phyloP scores from a whole-genome alignment of 2,113 vertebrate species.

The Enhydra lutris region DNA sequence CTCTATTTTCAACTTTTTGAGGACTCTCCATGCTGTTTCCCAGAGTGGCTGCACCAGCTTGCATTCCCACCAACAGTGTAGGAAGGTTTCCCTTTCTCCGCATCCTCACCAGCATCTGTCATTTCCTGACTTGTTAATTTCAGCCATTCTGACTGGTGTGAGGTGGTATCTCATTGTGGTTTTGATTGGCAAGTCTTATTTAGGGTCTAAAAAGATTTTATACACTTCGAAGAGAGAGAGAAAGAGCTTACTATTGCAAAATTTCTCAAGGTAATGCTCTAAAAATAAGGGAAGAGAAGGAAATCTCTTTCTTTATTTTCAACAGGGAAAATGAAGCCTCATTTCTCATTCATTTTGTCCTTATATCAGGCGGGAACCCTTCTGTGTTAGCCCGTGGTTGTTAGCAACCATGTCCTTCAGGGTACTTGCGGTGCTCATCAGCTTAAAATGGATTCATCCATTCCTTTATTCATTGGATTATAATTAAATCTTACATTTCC shows the following conservation, averaged over 20 bases:
- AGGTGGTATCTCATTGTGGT: too few relatives aligned
- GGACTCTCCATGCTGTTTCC: too few relatives aligned
- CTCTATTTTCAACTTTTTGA: too few relatives aligned
- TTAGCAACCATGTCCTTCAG: neutral
- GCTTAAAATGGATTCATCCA: neutral
- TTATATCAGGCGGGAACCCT: neutral
- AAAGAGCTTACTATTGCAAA: neutral
- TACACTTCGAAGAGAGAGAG: neutral
- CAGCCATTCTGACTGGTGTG: too few relatives aligned
- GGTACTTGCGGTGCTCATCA: neutral
- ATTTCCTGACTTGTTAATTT: too few relatives aligned
- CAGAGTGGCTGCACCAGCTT: too few relatives aligned
- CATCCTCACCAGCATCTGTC: too few relatives aligned
- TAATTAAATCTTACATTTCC: constrained; percentile 47
- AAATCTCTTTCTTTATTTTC: neutral
- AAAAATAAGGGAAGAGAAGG: neutral
- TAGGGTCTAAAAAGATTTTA: neutral
- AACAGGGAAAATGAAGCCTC: neutral
- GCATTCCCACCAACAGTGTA: too few relatives aligned
- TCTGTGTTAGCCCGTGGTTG: neutral
- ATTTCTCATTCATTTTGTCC: neutral
- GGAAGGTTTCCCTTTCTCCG: too few relatives aligned
- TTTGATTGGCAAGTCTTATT: too few relatives aligned
- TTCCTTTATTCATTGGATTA: neutral
- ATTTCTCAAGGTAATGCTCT: neutral